Percentiles rank a stretch among this genome's conserved stretches.
Evolutionary conservation across 2,113 vertebrate genomes (phyloP).

Genomic region (Carassius auratus): DNA sequence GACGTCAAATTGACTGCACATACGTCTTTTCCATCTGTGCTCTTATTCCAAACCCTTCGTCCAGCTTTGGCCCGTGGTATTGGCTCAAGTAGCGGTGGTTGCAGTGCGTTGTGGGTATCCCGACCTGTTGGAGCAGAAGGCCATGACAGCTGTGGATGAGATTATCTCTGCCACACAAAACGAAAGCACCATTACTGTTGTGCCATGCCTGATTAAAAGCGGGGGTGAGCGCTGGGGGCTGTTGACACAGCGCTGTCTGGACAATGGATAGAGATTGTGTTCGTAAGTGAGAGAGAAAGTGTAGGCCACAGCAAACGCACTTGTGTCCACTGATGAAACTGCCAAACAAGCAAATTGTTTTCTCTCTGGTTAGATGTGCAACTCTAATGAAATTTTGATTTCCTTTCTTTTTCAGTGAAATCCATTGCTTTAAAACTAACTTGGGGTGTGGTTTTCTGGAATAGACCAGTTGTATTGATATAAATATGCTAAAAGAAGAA

Average conservation of each 20-base stretch:
- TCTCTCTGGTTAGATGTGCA: conserved; percentile 13
- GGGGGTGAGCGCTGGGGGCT: background rate
- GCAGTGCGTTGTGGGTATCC: conserved; percentile 5
- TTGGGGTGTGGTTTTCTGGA: background rate
- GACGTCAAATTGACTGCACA: background rate
- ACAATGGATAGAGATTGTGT: conserved; percentile 41
- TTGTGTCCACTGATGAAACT: background rate
- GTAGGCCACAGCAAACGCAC: background rate
- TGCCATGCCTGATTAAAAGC: conserved; percentile 67
- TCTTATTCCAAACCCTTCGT: background rate
- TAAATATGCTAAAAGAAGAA: background rate
- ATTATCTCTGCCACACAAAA: conserved; percentile 71
- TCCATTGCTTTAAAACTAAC: background rate
- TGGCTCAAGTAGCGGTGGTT: background rate
- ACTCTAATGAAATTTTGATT: background rate
- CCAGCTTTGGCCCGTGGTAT: too few species aligned
- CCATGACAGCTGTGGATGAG: conserved; percentile 70
- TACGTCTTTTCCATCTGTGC: background rate
- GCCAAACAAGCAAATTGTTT: conserved; percentile 6
- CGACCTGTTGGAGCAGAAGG: conserved; percentile 20
- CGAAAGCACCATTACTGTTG: conserved; percentile 67
- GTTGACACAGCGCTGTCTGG: conserved; percentile 39
- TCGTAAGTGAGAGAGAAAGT: conserved; percentile 8
- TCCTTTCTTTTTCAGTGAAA: background rate
- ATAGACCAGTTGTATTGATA: background rate